Evolutionary conservation across 1,140 invertebrate species (phyloP), one percentile per base, ranked within the genome.

Genomic region (Drosophila bocki): DNA sequence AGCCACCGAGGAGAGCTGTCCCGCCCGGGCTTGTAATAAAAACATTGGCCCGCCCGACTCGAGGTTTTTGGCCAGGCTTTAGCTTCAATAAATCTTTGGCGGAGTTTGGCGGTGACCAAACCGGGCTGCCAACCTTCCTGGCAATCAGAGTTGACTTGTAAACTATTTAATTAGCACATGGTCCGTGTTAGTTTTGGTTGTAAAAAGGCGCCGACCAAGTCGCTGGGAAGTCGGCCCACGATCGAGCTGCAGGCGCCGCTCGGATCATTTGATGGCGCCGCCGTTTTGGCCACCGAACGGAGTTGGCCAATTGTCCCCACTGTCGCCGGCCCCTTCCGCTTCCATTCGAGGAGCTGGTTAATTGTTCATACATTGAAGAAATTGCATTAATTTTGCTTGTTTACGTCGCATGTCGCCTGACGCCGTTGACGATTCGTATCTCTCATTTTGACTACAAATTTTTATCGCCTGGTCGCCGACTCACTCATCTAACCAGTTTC

Each of bases 111-210:
- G 41, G 15, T 26, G 26, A n/a, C 63, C 57, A 65, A 37, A 78
- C 33, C 56, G 39, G 80, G 67, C 68, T 56, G 48, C 67, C 67
- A 70, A 70, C 63, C 50, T 47, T 72, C 53, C 67, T 72, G 71
- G 79, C 80, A 81, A 87, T 87, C 80, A 75, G 53, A 78, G 80
- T 70, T 88, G 84, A 87, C 85, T 87, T 87, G 84, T 87, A 88
- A 87, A 84, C 77, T 84, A 87, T 87, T 87, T 87, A 87, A 87
- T 87, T 87, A 87, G 84, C 86, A 84, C 78, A 79, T 90, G 68
- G 70, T 78, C 63, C 63, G 75, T 78, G 84, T 87, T 90, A 84
- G 85, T 81, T 90, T 88, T 84, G 85, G 84, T 83, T 85, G 69
- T 78, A 90, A 78, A 88, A 88, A 88, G 85, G 85, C 85, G 84